Percentiles rank a stretch among this genome's conserved stretches.
Evolutionary conservation across 2,888 invertebrate genomes (phyloP).

Genomic region (Tetropium fuscum): DNA sequence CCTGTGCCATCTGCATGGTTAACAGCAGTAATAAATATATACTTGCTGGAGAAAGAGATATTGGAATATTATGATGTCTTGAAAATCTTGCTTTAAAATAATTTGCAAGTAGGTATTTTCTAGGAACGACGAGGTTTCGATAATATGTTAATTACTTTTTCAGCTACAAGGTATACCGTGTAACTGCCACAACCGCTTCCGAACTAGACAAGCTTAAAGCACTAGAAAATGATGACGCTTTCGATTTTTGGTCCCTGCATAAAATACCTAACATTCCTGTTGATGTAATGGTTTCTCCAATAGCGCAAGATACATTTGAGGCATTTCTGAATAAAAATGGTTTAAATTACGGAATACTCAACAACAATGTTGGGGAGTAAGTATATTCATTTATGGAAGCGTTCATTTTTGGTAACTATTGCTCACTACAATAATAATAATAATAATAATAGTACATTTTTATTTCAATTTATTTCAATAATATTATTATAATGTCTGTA

Average conservation of each 20-base stretch:
- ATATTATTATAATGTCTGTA: too few relatives aligned
- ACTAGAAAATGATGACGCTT: neutral
- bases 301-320: constrained; percentile 22
- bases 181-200: constrained; percentile 3
- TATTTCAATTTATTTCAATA: too few relatives aligned
- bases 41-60: too few relatives aligned
- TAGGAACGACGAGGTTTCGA: too few relatives aligned
- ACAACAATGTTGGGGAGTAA: constrained; percentile 28
- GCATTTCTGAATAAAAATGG: neutral
- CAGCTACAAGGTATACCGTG: constrained; percentile 29
- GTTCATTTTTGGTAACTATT: neutral
- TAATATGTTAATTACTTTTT: too few relatives aligned
- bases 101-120: too few relatives aligned
- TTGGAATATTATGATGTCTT: too few relatives aligned
- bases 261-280: constrained; percentile 12
- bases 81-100: too few relatives aligned
- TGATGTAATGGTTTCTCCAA: constrained; percentile 28
- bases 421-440: too few relatives aligned
- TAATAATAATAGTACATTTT: too few relatives aligned
- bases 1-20: too few relatives aligned
- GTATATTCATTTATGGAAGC: neutral
- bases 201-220: constrained; percentile 8
- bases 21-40: too few relatives aligned
- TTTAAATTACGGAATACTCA: constrained; percentile 19
- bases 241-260: constrained; percentile 29